These are phyloP conservation scores for Dione vanillae DNA, from an alignment of 2,888 invertebrate species.

Conservation along the genomic window DNA sequence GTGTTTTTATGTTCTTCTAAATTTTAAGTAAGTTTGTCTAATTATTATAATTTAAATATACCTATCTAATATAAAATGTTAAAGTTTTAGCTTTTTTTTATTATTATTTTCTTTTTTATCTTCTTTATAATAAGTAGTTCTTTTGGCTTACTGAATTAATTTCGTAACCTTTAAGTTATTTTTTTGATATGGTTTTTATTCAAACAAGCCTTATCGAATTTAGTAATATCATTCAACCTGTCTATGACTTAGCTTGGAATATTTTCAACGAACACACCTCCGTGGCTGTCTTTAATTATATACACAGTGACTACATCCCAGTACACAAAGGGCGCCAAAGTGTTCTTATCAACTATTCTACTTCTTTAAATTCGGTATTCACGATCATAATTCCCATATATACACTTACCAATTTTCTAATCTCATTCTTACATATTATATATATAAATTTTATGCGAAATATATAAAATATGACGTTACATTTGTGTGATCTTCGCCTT, in stretches of 20 bases:
- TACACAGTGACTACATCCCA: neutral
- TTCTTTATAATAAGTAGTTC: too few species aligned
- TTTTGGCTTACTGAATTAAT: too few species aligned
- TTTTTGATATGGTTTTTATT: neutral
- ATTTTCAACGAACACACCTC: neutral
- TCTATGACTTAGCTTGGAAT: neutral
- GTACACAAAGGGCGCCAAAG: neutral
- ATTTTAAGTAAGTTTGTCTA: too few species aligned
- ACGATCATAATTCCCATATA: neutral
- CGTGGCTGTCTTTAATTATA: neutral
- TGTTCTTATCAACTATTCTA: neutral
- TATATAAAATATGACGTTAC: neutral
- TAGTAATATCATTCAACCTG: too few species aligned
- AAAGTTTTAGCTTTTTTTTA: too few species aligned
- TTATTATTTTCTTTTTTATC: too few species aligned
- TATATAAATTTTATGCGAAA: neutral
- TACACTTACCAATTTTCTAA: neutral
- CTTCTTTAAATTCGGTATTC: conserved; percentile 6
- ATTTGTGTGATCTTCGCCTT: neutral
- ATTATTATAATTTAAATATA: too few species aligned
- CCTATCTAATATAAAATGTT: too few species aligned
- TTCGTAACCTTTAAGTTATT: neutral
- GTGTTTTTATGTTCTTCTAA: too few species aligned
- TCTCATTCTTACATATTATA: neutral
- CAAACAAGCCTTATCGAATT: neutral